Base-by-base conservation (phyloP, 1,140 invertebrate genomes). In the Potamilus streckersoni region DNA sequence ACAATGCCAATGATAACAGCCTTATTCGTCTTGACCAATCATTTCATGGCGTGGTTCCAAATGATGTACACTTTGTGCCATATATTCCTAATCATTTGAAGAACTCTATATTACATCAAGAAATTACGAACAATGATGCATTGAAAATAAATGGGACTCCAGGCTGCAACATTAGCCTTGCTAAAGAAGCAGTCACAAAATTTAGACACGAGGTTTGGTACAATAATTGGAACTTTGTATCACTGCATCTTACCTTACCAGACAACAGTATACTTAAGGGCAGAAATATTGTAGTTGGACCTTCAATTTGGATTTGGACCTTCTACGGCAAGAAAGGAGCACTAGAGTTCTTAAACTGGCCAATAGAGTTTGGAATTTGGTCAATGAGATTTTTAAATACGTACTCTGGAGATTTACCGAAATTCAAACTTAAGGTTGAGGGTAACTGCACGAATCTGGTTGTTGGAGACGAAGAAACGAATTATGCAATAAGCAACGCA, bases 291-390 rank as follows among this genome's bases (percentile, higher is more conserved):
- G 60, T 64, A 57, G 61, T 75, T 58, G 67, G 61, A 31, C 55
- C 57, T 58, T 64, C 27, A n/a, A 14, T 75, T 12, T 75, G 74
- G 74, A 62, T 75, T 16, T 75, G 74, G 74, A 75, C 74, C 3
- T 75, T 70, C 56, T 75, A 70, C 68, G 68, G 74, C 14, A 75
- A 75, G 19, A 63, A 75, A 59, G 74, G 74, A 12, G 74, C 56
- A 14, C 67, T 75, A 17, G 61, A 70, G 20, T 49, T 75, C 38
- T 63, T 75, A 31, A 61, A 65, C 17, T 75, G 74, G 74, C 74
- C 74, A 27, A 70, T 69, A 27, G 74, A 75, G 19, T 75, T 70
- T 63, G 68, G 68, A 19, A 76, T 76, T 20, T 70, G 74, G 74
- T 76, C 74, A 19, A 70, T 76, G 74, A 61, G 63, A 15, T 58